Percentiles rank a stretch among this genome's conserved stretches.
Conservation (phyloP, 30 jellyfish, hydroid and myxozoan species). For the Clytia hemisphaerica region DNA sequence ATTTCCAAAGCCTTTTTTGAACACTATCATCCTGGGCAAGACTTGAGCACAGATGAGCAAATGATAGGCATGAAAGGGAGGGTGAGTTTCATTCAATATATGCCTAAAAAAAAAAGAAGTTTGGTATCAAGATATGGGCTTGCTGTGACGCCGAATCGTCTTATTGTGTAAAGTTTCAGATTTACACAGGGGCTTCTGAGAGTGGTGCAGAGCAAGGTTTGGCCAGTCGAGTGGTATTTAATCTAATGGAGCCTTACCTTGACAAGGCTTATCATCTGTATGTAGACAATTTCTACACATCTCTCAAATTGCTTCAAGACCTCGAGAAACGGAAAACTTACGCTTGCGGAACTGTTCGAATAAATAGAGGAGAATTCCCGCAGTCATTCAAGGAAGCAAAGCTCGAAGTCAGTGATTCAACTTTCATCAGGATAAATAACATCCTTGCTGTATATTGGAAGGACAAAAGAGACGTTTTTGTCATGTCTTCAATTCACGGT, state of each 20-base stretch:
- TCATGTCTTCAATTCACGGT: conserved; percentile 17
- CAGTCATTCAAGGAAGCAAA: not conserved
- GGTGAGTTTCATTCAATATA: not conserved
- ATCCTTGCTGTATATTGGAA: conserved; percentile 28
- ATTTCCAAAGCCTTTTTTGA: too few species aligned
- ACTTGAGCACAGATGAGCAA: too few species aligned
- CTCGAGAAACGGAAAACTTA: conserved; percentile 1
- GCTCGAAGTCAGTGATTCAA: too few species aligned
- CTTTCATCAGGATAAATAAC: too few species aligned
- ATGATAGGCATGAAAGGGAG: too few species aligned
- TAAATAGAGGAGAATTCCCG: conserved; percentile 19
- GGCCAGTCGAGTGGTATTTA: conserved; percentile 26
- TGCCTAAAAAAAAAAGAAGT: conserved; percentile 23
- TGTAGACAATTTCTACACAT: conserved; percentile 27
- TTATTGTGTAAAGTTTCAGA: conserved; percentile 27
- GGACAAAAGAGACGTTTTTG: conserved; percentile 16
- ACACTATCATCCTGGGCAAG: too few species aligned
- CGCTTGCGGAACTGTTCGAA: conserved; percentile 40
- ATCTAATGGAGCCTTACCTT: conserved; percentile 8
- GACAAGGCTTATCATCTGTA: not conserved
- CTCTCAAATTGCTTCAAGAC: conserved; percentile 3
- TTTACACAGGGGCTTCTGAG: conserved; percentile 30
- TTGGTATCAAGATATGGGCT: conserved; percentile 35
- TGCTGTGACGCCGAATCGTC: conserved; percentile 23
- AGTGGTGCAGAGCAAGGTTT: conserved; percentile 35